These are phyloP conservation scores for Eonycteris spelaea DNA, from an alignment of 2,113 vertebrate genomes.

Conservation along the genomic window DNA sequence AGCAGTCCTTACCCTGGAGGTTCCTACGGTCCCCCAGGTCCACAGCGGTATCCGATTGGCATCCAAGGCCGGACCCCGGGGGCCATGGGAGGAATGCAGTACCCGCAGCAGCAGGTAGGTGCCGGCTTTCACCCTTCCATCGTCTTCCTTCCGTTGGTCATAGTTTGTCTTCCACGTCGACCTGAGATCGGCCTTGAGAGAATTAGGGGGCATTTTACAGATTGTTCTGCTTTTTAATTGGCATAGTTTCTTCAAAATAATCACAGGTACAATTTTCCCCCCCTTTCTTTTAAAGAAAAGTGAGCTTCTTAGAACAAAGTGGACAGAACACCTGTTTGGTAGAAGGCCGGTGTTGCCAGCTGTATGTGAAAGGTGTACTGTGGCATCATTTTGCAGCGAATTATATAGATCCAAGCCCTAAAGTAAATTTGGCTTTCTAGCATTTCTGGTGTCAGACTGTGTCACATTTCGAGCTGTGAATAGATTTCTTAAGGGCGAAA, in stretches of 20 bases:
- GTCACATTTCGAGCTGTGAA: neutral
- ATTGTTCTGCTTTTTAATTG: neutral
- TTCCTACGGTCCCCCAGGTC: slow-evolving; percentile 90
- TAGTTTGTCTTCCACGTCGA: neutral
- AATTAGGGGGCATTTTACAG: neutral
- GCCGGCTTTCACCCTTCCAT: slow-evolving; percentile 28
- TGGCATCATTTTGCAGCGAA: neutral
- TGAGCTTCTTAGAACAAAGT: neutral
- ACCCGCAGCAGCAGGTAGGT: slow-evolving; percentile 95
- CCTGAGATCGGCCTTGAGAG: neutral
- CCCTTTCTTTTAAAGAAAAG: neutral
- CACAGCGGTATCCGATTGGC: slow-evolving; percentile 93
- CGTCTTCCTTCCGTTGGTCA: neutral
- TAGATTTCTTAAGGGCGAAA: neutral
- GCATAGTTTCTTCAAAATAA: neutral
- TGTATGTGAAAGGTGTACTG: neutral
- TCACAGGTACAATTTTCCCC: neutral
- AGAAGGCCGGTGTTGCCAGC: neutral
- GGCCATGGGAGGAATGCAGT: slow-evolving; percentile 92
- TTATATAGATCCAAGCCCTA: neutral
- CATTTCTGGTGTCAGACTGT: neutral
- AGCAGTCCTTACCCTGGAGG: slow-evolving; percentile 92
- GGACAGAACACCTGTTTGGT: neutral
- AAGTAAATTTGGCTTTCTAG: neutral
- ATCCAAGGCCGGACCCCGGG: slow-evolving; percentile 92